Evolutionary conservation across 2,888 invertebrate genomes (phyloP).

Genomic region (Stramonita haemastoma): DNA sequence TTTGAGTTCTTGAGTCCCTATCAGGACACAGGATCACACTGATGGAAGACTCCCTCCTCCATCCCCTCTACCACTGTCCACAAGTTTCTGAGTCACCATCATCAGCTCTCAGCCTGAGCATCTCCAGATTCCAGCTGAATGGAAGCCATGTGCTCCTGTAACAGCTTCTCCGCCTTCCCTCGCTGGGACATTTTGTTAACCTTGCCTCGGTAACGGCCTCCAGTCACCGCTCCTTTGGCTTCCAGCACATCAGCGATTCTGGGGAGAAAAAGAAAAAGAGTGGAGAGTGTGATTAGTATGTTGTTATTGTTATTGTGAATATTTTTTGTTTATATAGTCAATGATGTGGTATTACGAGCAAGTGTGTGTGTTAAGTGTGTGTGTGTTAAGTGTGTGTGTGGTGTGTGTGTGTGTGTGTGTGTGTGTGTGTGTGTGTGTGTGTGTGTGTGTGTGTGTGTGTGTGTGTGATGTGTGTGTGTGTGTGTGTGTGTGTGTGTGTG

Average conservation of each 20-base stretch:
- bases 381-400: not conserved
- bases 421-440: not conserved
- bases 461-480: too few species aligned
- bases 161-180: slow-evolving; percentile 81
- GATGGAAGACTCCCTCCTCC: too few species aligned
- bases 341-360: not conserved
- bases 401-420: not conserved
- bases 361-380: not conserved
- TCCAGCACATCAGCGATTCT: slow-evolving; percentile 84
- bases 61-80: not conserved
- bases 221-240: slow-evolving; percentile 88
- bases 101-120: not conserved
- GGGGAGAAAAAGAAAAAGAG: slow-evolving; percentile 48
- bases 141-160: slow-evolving; percentile 56
- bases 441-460: not conserved
- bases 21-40: not conserved
- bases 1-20: too few species aligned
- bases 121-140: slow-evolving; percentile 10
- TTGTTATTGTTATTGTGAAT: too few species aligned
- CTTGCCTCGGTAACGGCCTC: slow-evolving; percentile 87
- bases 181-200: slow-evolving; percentile 84
- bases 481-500: too few species aligned
- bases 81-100: not conserved
- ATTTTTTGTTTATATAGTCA: not conserved
- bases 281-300: not conserved